Evolutionary conservation across 1,140 invertebrate genomes (phyloP), one percentile per base, ranked within the genome.

Genomic region (Drosophila suzukii): DNA sequence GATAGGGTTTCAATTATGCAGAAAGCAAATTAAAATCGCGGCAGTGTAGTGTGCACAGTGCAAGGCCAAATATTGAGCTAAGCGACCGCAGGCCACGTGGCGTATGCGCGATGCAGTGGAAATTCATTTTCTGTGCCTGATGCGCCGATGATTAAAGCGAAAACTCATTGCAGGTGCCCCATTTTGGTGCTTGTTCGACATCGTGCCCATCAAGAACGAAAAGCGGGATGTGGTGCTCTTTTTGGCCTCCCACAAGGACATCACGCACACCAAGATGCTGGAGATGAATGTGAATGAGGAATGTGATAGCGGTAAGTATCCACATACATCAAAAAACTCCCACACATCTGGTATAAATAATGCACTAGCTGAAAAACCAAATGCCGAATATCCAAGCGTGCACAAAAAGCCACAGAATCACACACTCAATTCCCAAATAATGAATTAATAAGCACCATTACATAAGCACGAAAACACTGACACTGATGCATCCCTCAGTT

Each of bases 191-290:
- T 94, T 99, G 67, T 94, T 99, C 93, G 98, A 99, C 93, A 98
- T 99, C 92, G 98, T 99, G 43, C 98, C 98, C 85, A 99, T 99
- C 93, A 99, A 99, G 94, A 99, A 99, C 94, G 98, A 99, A 92
- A 99, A 99, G 93, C 94, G 97, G 67, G 97, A 99, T 94, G 98
- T 99, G 78, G 98, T 99, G 0, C 94, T 99, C 58, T 99, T 98
- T 91, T 94, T 99, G 81, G 98, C 97, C 50, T 99, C 98, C 1
- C 98, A 98, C 94, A 99, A 99, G 93, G 98, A 99, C 93, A 98
- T 99, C 92, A 98, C 97, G 27, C 95, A 97, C 91, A 97, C 96
- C 60, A 98, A 98, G 93, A 96, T 96, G 95, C 94, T 94, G 67
- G 95, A 96, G 93, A 94, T 95, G 94, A 95, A 95, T 92, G 94